Base-by-base conservation (phyloP, 2,113 vertebrate genomes). In the Ivindomyrus marchei region DNA sequence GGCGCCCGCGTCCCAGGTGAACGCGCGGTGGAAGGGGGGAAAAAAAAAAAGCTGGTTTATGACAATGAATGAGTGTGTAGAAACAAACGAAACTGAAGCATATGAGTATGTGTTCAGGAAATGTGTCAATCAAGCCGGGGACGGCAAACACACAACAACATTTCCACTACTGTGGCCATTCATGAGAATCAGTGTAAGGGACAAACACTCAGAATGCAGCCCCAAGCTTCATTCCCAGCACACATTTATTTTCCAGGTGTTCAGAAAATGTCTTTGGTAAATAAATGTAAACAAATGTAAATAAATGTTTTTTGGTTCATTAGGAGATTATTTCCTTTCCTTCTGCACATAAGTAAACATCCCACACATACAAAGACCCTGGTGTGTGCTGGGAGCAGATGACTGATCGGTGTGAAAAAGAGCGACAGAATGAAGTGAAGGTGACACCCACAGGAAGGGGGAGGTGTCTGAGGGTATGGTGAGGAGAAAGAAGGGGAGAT, bases 1-100 rank as follows among this genome's bases (percentile, higher is more conserved):
- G 47, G 27, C 10, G 70, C 13, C 70, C 58, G 62, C 89, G 66
- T 83, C n/a, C 77, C 83, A 62, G 88, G 83, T 88, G 47, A 83
- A 24, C n/a, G 46, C 11, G 47, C 90, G 17, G 86, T 85, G 52
- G 77, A 91, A 89, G 70, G n/a, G 46, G 83, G 36, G n/a, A 36
- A 19, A 56, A 15, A 56, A 7, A 39, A 56, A 11, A 88, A 88
- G 46, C 39, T 19, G 85, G 84, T 90, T 50, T 85, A 53, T 53
- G 46, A 87, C 27, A 50, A 52, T 87, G 85, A 88, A 92, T 84
- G 74, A 46, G 45, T 85, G 17, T 80, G 74, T 39, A 2, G 45
- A 85, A 85, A 85, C 36, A 80, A 80, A 83, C 7, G 27, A 27
- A 85, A 85, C 42, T 1, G 17, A 85, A 27, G 39, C 39, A 47